Evolutionary conservation across 2,888 invertebrate species (phyloP), one percentile per base, ranked within the genome.

Genomic region (Pseudococcus viburni): DNA sequence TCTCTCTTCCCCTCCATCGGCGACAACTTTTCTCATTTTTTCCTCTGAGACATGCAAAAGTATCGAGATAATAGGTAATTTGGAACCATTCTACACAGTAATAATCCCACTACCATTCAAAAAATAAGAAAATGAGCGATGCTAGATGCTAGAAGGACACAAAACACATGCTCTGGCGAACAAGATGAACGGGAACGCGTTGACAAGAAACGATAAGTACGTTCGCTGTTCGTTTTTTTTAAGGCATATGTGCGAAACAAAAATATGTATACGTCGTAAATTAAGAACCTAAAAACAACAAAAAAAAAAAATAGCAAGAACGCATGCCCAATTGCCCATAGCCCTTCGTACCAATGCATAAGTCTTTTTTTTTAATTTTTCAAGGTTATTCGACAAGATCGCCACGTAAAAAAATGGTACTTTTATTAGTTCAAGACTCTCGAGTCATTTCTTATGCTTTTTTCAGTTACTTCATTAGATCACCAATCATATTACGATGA

Each of bases 201-300:
- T 64, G 64, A 64, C 55, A 64, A 64, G 22, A 64, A 22, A 64
- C 64, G 64, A 64, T 42, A 42, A 42, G 42, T 42, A 42, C 42
- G 9, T 42, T 42, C 42, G 42, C 8, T 42, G 8, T 64, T 64
- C 22, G 22, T 22, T 22, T 11, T 19, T 12, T 64, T 64, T 64
- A 64, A 64, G 9, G 22, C 64, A 64, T 64, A 64, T 64, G 64
- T 22, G 19, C 22, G 11, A 64, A 64, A 64, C 22, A 22, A 22
- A 64, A 64, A 22, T 64, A 33, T 33, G 26, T 3, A n/a, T n/a
- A 64, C 4, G 64, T 64, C 64, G 64, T 64, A 64, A 64, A 22
- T 19, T 64, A 64, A 64, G 9, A 64, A 11, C 22, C 15, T 64
- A 64, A 22, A 33, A 55, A 55, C 15, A 55, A 55, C n/a, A 55